Base-by-base conservation (phyloP, 1,140 invertebrate genomes). In the Grapholita molesta region DNA sequence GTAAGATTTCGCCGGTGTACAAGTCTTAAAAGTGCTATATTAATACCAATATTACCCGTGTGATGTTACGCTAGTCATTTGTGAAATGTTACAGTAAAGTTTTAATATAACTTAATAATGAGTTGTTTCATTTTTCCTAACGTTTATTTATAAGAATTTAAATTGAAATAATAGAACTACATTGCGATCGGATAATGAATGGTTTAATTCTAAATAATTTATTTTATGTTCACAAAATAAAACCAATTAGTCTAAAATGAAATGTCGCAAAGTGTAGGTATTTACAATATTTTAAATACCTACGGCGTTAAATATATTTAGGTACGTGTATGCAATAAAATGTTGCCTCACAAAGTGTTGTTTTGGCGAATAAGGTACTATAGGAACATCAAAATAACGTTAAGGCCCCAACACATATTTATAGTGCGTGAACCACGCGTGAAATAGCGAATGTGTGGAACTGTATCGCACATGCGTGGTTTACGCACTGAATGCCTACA, bases 201-300 rank as follows among this genome's bases (percentile, higher is more conserved):
- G 30, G n/a, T 61, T 61, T 61, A 30, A 28, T 61, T 28, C 15
- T 61, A 61, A 61, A 32, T 25, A 61, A 32, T 30, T 61, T 28
- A 6, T 61, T 18, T 30, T n/a, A 61, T 61, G 21, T 30, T 28
- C 25, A 30, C 25, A 32, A 28, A 32, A 61, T 61, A 61, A 61
- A n/a, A 23, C 25, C 53, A 28, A n/a, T 25, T 57, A 57, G 6
- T 25, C 24, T 57, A 25, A n/a, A 57, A 23, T 57, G 24, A 57
- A 23, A 57, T 8, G 24, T 57, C 35, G n/a, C 7, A 38, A 15
- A n/a, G n/a, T 38, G 15, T 38, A 12, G 15, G 12, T 11, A 8
- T 8, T 0, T 7, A n/a, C 0, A 38, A n/a, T 15, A n/a, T n/a
- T 38, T 38, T n/a, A 38, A 6, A 11, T 15, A 38, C n/a, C n/a